Base-by-base conservation (phyloP, 2,888 invertebrate species). In the Conus canariensis region DNA sequence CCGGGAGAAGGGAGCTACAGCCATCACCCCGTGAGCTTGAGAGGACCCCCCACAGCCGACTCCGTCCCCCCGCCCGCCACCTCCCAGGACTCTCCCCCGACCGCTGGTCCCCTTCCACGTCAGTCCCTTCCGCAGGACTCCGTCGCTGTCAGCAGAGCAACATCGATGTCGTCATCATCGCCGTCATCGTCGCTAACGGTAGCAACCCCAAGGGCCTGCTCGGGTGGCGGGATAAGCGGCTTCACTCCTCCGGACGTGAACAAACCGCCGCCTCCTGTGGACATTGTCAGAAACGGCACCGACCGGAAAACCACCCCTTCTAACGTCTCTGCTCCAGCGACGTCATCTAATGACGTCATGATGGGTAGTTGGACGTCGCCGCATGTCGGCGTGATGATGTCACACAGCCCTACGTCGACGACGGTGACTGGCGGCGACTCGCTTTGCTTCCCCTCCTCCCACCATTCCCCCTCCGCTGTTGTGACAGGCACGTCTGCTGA, bases 331-430 rank as follows among this genome's bases (percentile, higher is more conserved):
- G 59, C 83, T 64, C 16, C 64, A 64, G n/a, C 74, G 30, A 74
- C 87, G 74, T 87, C 87, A n/a, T 56, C 74, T 14, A 14, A 58
- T 58, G 58, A 87, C 87, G 87, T 74, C 74, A 25, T 87, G 58
- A 12, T 14, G 58, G 58, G 70, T 3, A 45, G 58, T 58, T 74
- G 74, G 87, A 19, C 74, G 58, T 87, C 85, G 14, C 25, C 56
- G 8, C 10, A 19, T n/a, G 7, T 45, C 74, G 74, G 74, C 87
- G 56, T 10, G 14, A 74, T 30, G 74, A 25, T 58, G 25, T 58
- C 87, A 58, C 74, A 74, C 16, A 67, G 87, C n/a, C 56, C 56
- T 19, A 56, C 64, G 67, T 22, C 30, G n/a, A 25, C 45, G 70
- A 58, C 25, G 86, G 45, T 22, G n/a, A 10, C 74, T 16, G 16